These are phyloP conservation scores for Rhipidura dahli DNA, from an alignment of 2,113 vertebrate genomes.

Conservation along the genomic window DNA sequence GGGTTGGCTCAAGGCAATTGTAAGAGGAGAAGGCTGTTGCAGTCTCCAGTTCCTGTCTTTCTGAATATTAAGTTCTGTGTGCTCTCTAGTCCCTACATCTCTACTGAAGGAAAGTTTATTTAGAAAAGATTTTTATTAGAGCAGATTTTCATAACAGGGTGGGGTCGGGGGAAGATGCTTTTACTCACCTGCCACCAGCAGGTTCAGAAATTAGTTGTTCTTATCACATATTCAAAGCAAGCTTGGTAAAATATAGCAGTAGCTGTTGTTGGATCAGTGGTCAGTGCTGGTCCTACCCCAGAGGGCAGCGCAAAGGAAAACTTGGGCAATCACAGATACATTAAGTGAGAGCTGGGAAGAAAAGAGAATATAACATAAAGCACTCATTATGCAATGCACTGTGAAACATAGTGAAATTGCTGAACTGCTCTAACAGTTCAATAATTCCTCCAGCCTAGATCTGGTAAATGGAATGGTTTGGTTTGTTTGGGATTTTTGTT, in stretches of 20 bases:
- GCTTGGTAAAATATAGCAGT: neutral
- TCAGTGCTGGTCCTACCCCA: neutral
- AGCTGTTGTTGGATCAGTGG: neutral
- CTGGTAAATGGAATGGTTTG: neutral
- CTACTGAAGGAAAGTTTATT: neutral
- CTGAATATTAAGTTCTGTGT: neutral
- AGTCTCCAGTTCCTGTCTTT: neutral
- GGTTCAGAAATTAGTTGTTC: neutral
- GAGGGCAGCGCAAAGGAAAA: neutral
- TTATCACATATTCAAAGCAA: neutral
- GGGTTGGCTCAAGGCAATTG: neutral
- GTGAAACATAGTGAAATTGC: neutral
- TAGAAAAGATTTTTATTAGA: neutral
- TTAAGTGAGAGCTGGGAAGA: neutral
- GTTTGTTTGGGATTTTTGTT: neutral
- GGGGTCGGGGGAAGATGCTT: accelerated
- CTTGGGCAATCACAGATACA: neutral
- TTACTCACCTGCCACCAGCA: neutral
- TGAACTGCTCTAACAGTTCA: neutral
- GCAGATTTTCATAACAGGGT: neutral
- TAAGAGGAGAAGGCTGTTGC: neutral
- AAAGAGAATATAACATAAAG: neutral
- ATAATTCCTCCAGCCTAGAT: neutral
- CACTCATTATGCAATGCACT: neutral
- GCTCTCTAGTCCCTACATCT: neutral